phyloP scores from a whole-genome alignment of 2,797 vertebrate species.

The Carcharodon carcharias region DNA sequence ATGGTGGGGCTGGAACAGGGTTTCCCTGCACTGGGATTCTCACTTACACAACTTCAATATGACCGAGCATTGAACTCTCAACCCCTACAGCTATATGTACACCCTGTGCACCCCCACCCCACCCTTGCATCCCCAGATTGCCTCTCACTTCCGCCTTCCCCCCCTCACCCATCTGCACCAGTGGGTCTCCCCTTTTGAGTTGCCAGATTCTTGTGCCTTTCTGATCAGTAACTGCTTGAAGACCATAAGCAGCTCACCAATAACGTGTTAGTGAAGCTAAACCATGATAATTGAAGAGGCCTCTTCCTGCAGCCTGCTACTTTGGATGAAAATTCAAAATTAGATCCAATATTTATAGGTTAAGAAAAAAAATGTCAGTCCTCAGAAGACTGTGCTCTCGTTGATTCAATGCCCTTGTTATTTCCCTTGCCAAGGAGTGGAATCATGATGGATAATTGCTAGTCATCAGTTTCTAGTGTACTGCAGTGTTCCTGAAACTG shows the following conservation, averaged over 20 bases:
- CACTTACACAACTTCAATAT: neutral
- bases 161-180: neutral
- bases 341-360: neutral
- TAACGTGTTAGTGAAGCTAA: neutral
- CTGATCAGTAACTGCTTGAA: neutral
- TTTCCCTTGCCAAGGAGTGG: neutral
- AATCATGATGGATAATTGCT: neutral
- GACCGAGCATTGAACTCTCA: neutral
- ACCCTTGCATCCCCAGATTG: too few species aligned
- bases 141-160: neutral
- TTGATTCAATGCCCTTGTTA: neutral
- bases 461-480: neutral
- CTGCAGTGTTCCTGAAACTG: neutral
- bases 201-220: neutral
- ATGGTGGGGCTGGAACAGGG: neutral
- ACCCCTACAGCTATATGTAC: too few species aligned
- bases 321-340: neutral
- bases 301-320: neutral
- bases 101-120: too few species aligned
- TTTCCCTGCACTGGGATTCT: neutral
- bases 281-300: neutral
- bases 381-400: neutral
- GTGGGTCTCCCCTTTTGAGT: neutral
- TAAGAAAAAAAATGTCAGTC: neutral
- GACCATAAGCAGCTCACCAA: neutral